These are phyloP conservation scores for Ceyx cyanopectus DNA, from an alignment of 2,113 vertebrate genomes.

Conservation along the genomic window DNA sequence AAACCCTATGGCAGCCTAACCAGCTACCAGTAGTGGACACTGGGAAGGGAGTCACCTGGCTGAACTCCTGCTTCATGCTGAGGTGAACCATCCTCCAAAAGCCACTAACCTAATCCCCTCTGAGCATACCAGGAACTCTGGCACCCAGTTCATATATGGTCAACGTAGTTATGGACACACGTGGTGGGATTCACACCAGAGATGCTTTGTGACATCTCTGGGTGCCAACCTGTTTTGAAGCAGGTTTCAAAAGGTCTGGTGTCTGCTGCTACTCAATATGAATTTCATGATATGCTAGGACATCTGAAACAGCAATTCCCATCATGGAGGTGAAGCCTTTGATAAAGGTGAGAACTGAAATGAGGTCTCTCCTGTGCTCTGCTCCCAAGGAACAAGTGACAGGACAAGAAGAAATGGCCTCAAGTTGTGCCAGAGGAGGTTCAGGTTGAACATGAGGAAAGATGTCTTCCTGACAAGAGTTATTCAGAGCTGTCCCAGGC, in stretches of 20 bases:
- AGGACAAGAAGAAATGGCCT: neutral
- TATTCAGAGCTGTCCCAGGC: neutral
- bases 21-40: neutral
- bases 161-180: fast-evolving
- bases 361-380: neutral
- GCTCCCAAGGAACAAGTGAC: neutral
- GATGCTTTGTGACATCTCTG: neutral
- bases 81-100: neutral
- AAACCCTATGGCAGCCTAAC: neutral
- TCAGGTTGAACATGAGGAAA: neutral
- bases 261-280: neutral
- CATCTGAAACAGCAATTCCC: neutral
- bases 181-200: neutral
- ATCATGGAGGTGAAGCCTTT: neutral
- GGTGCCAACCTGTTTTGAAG: neutral
- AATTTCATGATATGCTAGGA: neutral
- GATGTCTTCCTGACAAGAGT: neutral
- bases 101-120: neutral
- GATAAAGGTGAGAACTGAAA: neutral
- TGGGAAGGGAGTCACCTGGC: neutral
- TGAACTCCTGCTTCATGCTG: neutral
- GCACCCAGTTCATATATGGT: neutral
- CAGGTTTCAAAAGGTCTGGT: neutral
- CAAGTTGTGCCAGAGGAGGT: neutral
- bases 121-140: neutral